phyloP scores from a whole-genome alignment of 2,888 invertebrate species.

The Acanthosepion pharaonis region DNA sequence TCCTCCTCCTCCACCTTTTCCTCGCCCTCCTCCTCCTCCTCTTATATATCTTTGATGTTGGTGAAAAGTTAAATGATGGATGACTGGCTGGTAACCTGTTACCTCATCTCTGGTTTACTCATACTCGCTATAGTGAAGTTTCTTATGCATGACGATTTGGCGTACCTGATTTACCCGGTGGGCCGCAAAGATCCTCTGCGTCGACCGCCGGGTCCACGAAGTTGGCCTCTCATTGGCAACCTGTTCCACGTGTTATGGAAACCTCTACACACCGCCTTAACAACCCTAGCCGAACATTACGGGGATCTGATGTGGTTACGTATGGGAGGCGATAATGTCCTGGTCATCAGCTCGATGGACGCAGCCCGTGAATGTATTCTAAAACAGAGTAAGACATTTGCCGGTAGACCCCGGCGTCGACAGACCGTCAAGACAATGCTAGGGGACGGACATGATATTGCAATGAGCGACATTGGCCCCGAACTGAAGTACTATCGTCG shows the following conservation, averaged over 20 bases:
- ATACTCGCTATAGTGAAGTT: neutral
- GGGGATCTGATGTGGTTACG: conserved; percentile 54
- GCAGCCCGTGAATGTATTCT: conserved; percentile 53
- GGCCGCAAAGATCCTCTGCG: neutral
- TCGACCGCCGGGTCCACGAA: conserved; percentile 52
- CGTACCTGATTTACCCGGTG: neutral
- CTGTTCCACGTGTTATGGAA: conserved; percentile 53
- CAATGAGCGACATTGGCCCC: conserved; percentile 53
- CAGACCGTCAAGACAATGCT: conserved; percentile 54
- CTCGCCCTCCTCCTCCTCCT: neutral
- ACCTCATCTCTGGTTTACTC: neutral
- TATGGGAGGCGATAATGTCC: conserved; percentile 52
- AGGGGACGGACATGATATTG: conserved; percentile 53
- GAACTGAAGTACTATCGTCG: conserved; percentile 54
- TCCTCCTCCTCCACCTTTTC: neutral
- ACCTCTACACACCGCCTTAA: conserved; percentile 53
- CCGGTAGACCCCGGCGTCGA: conserved; percentile 53
- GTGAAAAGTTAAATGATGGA: conserved; percentile 39
- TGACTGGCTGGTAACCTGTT: conserved; percentile 37
- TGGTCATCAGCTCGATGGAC: conserved; percentile 55
- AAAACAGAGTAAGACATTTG: conserved; percentile 52
- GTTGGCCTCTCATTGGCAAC: conserved; percentile 54
- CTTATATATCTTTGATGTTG: conserved; percentile 40
- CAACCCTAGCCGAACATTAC: conserved; percentile 50
- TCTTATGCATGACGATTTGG: neutral